Base-by-base conservation (phyloP, 1,140 invertebrate genomes). In the Mesaphorura yosii region DNA sequence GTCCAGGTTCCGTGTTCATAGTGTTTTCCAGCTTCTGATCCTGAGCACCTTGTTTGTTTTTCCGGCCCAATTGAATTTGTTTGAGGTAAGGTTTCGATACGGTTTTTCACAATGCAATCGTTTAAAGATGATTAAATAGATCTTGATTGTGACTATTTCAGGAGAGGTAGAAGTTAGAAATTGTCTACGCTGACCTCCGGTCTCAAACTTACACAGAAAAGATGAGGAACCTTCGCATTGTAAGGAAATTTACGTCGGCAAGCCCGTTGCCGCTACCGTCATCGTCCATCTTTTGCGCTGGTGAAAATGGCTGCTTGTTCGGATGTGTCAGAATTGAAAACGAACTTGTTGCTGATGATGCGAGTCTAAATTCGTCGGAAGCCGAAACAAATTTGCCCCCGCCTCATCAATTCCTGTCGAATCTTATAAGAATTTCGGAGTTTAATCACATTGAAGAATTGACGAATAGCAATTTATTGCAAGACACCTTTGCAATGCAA, bases 161-260 rank as follows among this genome's bases (percentile, higher is more conserved):
- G n/a, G n/a, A n/a, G n/a, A n/a, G n/a, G n/a, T n/a, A n/a, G n/a
- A n/a, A n/a, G n/a, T n/a, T n/a, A n/a, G n/a, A n/a, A n/a, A n/a
- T n/a, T n/a, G n/a, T n/a, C n/a, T n/a, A n/a, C n/a, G n/a, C n/a
- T n/a, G n/a, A n/a, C n/a, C n/a, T n/a, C n/a, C n/a, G n/a, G n/a
- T n/a, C n/a, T n/a, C n/a, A n/a, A n/a, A n/a, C n/a, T n/a, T n/a
- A n/a, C n/a, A n/a, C 29, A 25, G 15, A 28, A 37, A 47, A 25
- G 19, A 58, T 58, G 56, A 53, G 56, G 22, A 58, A 58, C 17
- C 15, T 58, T 5, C 46, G 47, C 19, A 7, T 58, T 3, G 31
- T 53, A 17, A 28, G 45, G 20, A 54, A 44, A 25, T 20, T 0
- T 31, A 26, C 20, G 7, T 2, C 29, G 5, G 51, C 44, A 38